Evolutionary conservation across 2,113 vertebrate genomes (phyloP), one percentile per base, ranked within the genome.

Genomic region (Ptychochromis oligacanthus): DNA sequence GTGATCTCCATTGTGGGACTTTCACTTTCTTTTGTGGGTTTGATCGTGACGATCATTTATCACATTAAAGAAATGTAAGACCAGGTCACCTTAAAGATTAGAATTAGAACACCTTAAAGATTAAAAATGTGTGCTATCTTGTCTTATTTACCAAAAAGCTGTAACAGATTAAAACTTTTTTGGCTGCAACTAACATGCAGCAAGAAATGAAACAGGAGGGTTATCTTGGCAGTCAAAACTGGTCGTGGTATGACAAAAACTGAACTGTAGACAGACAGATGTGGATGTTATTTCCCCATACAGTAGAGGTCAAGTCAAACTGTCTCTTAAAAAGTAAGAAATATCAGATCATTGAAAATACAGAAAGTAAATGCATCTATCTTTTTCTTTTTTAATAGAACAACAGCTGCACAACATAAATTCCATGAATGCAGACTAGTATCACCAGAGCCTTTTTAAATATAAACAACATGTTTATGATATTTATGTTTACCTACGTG

Each of bases 1-100:
- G 31, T 17, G 3, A 76, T 95, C 64, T 91, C 91, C 64, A 70
- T 79, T 12, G 6, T 82, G 6, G 94, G 94, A 61, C 93, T 94
- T 2, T 81, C 81, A 4, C 2, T 94, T 1, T 94, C 93, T 8
- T 56, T 94, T 1, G 38, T 87, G 24, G 93, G 92, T 15, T 80
- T 95, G 84, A 58, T 58, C 17, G 6, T 93, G 2, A 94, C 93
- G 0, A 87, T 91, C 58, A n/a, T 93, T 10, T 84, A 90, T 55
- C 89, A 94, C 52, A 18, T 94, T 8, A 8, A 36, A 12, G 20
- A 64, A 64, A 64, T 22, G 61, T 64, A 40, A 38, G 61, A 38
- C 60, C 11, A 61, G 17, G 31, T 15, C 28, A 2, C 58, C 28
- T 28, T 9, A 61, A 7, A 36, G 34, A 36, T 6, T 36, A 36